A percentile compares a stretch with the other conserved stretches of the same genome.
These are phyloP conservation scores for Diabrotica balteata DNA, from an alignment of 2,888 invertebrate species.

Conservation along the genomic window DNA sequence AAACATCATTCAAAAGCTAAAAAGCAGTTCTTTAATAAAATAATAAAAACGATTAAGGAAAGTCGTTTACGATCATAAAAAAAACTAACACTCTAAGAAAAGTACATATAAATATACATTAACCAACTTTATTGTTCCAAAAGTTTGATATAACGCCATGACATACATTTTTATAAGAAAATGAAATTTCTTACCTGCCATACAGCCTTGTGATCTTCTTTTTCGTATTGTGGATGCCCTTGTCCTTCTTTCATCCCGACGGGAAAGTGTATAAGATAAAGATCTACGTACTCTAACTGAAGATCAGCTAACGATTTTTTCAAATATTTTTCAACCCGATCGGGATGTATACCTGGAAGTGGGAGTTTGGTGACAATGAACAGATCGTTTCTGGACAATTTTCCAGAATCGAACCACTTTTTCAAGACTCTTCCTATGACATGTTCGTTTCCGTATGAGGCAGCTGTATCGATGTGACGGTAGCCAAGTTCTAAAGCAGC, in stretches of 20 bases:
- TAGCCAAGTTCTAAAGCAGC: slow-evolving; percentile 76
- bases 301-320: slow-evolving; percentile 73
- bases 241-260: slow-evolving; percentile 70
- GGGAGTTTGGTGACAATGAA: slow-evolving; percentile 87
- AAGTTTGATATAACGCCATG: no score
- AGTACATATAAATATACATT: no score
- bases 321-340: slow-evolving; percentile 70
- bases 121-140: no score
- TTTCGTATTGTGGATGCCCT: neutral
- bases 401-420: slow-evolving; percentile 68
- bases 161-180: no score
- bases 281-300: slow-evolving; percentile 80
- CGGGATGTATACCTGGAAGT: slow-evolving; percentile 68
- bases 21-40: no score
- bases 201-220: neutral
- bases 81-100: no score
- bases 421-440: slow-evolving; percentile 76
- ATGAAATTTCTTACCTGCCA: neutral
- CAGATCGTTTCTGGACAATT: slow-evolving; percentile 71
- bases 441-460: slow-evolving; percentile 76
- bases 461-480: slow-evolving; percentile 80
- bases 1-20: no score
- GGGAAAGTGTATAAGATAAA: slow-evolving; percentile 83
- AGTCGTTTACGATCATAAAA: no score
- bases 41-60: no score